Evolutionary conservation across 2,113 vertebrate genomes (phyloP).

Genomic region (Zingel zingel): DNA sequence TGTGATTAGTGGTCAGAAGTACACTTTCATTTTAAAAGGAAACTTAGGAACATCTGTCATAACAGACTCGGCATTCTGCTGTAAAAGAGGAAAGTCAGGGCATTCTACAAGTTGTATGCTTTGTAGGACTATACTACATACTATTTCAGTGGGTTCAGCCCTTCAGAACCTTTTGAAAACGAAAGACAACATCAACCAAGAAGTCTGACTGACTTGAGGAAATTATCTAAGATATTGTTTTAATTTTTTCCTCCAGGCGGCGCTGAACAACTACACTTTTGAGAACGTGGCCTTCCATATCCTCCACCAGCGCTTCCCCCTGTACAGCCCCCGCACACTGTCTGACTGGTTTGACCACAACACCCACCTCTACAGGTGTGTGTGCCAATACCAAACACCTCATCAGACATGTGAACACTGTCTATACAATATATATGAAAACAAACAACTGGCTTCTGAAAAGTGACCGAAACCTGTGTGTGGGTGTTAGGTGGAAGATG

Average conservation of each 20-base stretch:
- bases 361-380: conserved; percentile 93
- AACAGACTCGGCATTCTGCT: background rate
- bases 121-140: background rate
- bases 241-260: conserved; percentile 84
- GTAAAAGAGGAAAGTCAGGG: background rate
- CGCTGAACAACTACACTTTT: conserved; percentile 95
- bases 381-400: background rate
- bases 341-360: conserved; percentile 99
- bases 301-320: conserved; percentile 96
- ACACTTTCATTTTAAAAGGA: background rate
- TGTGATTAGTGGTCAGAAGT: background rate
- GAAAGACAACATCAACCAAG: background rate
- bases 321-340: conserved; percentile 91
- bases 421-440: no score
- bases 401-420: background rate
- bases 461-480: background rate
- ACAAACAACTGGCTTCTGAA: background rate
- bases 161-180: background rate
- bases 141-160: background rate
- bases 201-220: background rate
- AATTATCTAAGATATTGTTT: background rate
- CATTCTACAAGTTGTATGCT: background rate
- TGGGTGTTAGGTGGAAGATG: conserved; percentile 92
- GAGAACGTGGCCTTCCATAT: conserved; percentile 98
- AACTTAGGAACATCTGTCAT: background rate